phyloP scores from a whole-genome alignment of 2,113 vertebrate genomes.

The Probosciger aterrimus region DNA sequence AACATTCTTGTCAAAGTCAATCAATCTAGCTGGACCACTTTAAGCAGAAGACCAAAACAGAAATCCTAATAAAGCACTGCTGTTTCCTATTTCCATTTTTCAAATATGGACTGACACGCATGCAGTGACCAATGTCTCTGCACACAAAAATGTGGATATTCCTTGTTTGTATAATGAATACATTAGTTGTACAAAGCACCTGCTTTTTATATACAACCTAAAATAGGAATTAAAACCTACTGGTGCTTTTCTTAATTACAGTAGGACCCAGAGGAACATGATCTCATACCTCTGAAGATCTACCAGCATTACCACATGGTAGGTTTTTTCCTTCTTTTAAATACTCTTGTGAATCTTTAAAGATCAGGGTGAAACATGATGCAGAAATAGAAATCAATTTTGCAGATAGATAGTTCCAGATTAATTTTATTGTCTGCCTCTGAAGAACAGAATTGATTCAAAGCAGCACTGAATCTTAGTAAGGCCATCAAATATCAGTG shows the following conservation, averaged over 20 bases:
- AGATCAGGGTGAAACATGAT: neutral
- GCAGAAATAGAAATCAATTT: neutral
- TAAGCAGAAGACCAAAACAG: neutral
- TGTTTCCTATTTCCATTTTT: neutral
- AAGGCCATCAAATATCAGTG: neutral
- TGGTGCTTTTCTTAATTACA: neutral
- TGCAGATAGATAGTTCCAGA: neutral
- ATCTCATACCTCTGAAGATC: neutral
- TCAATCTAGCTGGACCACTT: neutral
- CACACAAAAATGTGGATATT: neutral
- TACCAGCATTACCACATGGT: neutral
- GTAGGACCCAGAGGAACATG: neutral
- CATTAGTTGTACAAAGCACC: neutral
- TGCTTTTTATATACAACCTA: neutral
- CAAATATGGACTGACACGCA: neutral
- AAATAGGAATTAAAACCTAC: neutral
- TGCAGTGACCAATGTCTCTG: accelerated
- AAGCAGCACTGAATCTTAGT: neutral
- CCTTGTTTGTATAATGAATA: neutral
- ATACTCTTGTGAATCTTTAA: neutral
- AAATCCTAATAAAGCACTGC: neutral
- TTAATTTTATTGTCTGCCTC: neutral
- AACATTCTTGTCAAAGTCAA: neutral
- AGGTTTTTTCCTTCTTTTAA: neutral
- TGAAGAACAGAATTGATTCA: neutral